Conservation (phyloP, 2,888 invertebrate species). For the Dorcus hopei region DNA sequence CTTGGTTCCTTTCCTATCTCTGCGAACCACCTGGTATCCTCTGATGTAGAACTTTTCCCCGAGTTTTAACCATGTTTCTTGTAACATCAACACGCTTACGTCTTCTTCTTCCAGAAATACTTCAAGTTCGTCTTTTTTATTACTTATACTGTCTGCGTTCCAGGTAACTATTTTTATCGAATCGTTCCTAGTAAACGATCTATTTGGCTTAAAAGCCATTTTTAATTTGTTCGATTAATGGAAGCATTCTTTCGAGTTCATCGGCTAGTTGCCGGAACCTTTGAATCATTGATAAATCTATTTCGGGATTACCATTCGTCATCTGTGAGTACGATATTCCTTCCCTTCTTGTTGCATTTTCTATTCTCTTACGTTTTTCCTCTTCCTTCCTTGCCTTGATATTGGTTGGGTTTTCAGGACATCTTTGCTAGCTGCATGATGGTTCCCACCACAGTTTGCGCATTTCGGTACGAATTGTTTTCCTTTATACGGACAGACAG, state of each 20-base stretch:
- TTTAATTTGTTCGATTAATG: too few relatives aligned
- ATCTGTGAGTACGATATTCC: not conserved
- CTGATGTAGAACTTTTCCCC: not conserved
- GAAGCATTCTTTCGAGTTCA: too few relatives aligned
- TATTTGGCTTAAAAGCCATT: too few relatives aligned
- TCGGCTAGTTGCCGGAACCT: too few relatives aligned
- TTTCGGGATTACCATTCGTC: not conserved
- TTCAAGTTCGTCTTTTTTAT: not conserved
- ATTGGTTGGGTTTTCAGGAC: not conserved
- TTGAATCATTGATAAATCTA: not conserved
- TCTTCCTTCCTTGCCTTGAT: not conserved
- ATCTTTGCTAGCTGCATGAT: conserved; percentile 9
- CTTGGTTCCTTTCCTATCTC: conserved; percentile 5
- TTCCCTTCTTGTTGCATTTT: not conserved
- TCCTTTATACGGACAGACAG: conserved; percentile 5
- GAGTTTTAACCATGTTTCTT: not conserved
- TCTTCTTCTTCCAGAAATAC: not conserved
- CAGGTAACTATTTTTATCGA: not conserved
- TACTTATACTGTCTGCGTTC: not conserved
- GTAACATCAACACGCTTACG: not conserved
- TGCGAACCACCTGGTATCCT: not conserved
- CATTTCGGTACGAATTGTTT: conserved; percentile 3
- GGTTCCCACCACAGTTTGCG: conserved; percentile 12
- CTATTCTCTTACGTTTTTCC: not conserved
- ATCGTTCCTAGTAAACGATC: too few relatives aligned